Evolutionary conservation across 2,888 invertebrate genomes (phyloP).

Genomic region (Minunthozetes semirufus): DNA sequence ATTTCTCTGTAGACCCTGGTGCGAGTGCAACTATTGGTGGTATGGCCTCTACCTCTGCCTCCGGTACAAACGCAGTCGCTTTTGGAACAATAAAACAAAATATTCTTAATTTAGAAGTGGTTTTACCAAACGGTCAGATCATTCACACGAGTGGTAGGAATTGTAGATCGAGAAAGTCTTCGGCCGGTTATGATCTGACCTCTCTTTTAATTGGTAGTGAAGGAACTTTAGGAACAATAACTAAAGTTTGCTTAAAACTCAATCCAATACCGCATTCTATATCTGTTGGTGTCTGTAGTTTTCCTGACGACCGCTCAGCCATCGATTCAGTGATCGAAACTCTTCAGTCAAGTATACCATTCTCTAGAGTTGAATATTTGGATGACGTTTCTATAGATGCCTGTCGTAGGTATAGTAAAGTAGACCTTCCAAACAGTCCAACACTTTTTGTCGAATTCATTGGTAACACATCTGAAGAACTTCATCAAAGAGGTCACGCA

Average conservation of each 20-base stretch:
- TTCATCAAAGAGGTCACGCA: no score
- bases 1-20: constrained; percentile 55
- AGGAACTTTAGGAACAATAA: constrained; percentile 55
- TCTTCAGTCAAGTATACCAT: constrained; percentile 51
- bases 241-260: constrained; percentile 51
- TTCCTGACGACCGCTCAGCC: constrained; percentile 50
- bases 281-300: constrained; percentile 43
- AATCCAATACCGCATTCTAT: constrained; percentile 49
- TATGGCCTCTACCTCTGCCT: constrained; percentile 55
- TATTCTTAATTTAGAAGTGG: constrained; percentile 52
- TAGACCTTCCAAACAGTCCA: constrained; percentile 49
- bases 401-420: constrained; percentile 51
- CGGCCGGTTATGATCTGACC: constrained; percentile 55
- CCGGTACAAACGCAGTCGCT: constrained; percentile 54
- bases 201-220: constrained; percentile 55
- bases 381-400: constrained; percentile 52
- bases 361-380: constrained; percentile 53
- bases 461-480: constrained; percentile 47
- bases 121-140: constrained; percentile 50
- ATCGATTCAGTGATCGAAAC: constrained; percentile 52
- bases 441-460: constrained; percentile 55
- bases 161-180: constrained; percentile 49
- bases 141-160: constrained; percentile 49
- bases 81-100: constrained; percentile 55
- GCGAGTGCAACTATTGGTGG: constrained; percentile 55